Evolutionary conservation across 2,113 vertebrate species (phyloP), one percentile per base, ranked within the genome.

Genomic region (Microtus pennsylvanicus): DNA sequence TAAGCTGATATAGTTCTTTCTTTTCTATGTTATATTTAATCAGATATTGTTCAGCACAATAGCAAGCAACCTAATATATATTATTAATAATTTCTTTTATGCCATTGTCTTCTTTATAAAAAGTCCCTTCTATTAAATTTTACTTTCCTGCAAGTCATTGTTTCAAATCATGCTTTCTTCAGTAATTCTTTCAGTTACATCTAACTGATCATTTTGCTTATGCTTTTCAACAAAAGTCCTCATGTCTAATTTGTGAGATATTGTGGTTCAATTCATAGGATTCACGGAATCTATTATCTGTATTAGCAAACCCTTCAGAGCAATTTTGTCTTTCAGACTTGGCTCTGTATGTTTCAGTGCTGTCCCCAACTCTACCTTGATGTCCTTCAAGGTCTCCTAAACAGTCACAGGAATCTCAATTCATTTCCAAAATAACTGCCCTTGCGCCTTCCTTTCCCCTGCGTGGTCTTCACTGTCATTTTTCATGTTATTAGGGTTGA

Each of bases 401-500:
- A n/a, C 19, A 81, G 47, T 82, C n/a, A 77, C 0, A 69, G 21
- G 5, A 5, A 93, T 35, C 3, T 47, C 88, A 80, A 55, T 28
- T 42, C 67, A 89, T 38, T 89, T 78, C 70, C 2, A 22, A 61
- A 76, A 13, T 21, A 58, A 81, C 67, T 55, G 67, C 1, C 55
- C n/a, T 65, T 28, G 72, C 21, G 61, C 63, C 16, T 55, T 89
- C 26, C 19, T 87, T 87, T 91, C 11, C 30, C 87, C 35, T 8
- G 77, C 96, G 35, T 92, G 47, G 82, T 61, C 83, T 91, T 69
- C 24, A 45, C 24, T 90, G 10, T 1, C 82, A 85, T 26, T 69
- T 92, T 87, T 90, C 35, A 89, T 58, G n/a, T 81, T 83, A 63
- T 33, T 70, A 24, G 2, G 58, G 8, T 50, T 94, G 50, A 86